Evolutionary conservation across 2,888 invertebrate species (phyloP), one percentile per base, ranked within the genome.

Genomic region (Pheosia tremula): DNA sequence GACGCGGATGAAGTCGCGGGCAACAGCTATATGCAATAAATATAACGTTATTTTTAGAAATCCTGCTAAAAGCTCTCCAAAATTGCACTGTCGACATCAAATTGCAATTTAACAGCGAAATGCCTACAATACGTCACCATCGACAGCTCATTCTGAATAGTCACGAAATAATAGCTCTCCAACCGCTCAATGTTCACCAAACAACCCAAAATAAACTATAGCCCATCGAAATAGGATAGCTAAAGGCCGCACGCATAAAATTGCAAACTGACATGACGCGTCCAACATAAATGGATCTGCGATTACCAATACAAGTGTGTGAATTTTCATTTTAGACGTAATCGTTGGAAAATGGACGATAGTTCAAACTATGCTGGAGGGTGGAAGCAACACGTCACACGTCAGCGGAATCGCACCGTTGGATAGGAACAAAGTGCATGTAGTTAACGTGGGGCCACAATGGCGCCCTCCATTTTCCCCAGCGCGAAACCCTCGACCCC

Each of bases 91-190:
- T 69, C 74, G 66, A 73, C 70, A 70, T 76, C 74, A 81, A 83
- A 85, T 85, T 83, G 83, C 83, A 82, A 78, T 74, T 72, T 81
- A 85, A 84, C 84, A 82, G 73, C 84, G 86, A 86, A 90, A 89
- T 88, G 88, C 88, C 87, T 87, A 88, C 88, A 88, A 91, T 91
- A 88, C 86, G 88, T 92, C 92, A 90, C 88, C 78, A 84, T 86
- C 83, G 89, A 89, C 87, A 86, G 89, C 86, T 84, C 88, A 88
- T 87, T 88, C 88, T 83, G 83, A 88, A 87, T 85, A 86, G 88
- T 87, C 85, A 81, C 86, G 81, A 86, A 88, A 88, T 88, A 90
- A 87, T 87, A 81, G 85, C 81, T 70, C 61, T 62, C 66, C 62
- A 68, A 60, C 58, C 37, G 56, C 36, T 38, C 37, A 59, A 59